Base-by-base conservation (phyloP, 1,140 invertebrate species). In the Penaeus indicus region DNA sequence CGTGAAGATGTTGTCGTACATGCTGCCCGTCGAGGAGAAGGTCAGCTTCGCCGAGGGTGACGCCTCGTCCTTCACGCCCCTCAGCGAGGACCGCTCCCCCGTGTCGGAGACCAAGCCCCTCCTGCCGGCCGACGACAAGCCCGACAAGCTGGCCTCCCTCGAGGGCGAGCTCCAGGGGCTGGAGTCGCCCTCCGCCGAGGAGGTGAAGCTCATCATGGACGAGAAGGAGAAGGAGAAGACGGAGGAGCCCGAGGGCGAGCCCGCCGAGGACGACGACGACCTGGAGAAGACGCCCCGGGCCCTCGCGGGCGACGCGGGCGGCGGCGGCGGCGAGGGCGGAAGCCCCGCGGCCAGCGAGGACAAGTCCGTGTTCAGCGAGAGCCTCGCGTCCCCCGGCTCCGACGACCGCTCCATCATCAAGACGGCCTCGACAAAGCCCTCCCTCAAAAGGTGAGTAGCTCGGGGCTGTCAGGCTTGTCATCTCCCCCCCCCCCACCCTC, bases 21-120 rank as follows among this genome's bases (percentile, higher is more conserved):
- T 95, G 94, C 93, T 95, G 90, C 94, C 95, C 32, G 93, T 95
- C 84, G 95, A 95, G 89, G 94, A 95, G 91, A 95, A 95, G 92
- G 94, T 94, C 27, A 94, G 94, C 21, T 92, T 92, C n/a, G 27
- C 61, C 1, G 82, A 85, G 75, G 85, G 62, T 4, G 86, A 87
- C 64, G 84, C 84, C 84, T 78, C 84, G 25, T 85, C 84, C 60
- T 85, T 85, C 72, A 85, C 84, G 3, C 84, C 84, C n/a, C 84
- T 85, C 22, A 85, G 84, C n/a, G 86, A 87, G 16, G 86, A 87
- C 42, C 38, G 86, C 22, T 87, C 86, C 3, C 86, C 86, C 32
- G 63, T 80, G 21, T 82, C 86, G 4, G 86, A 87, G 27, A 87
- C 86, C 2, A 69, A 81, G 38, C 86, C 86, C 3, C 78, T 87